Base-by-base conservation (phyloP, 2,113 vertebrate genomes). In the Micromys minutus region DNA sequence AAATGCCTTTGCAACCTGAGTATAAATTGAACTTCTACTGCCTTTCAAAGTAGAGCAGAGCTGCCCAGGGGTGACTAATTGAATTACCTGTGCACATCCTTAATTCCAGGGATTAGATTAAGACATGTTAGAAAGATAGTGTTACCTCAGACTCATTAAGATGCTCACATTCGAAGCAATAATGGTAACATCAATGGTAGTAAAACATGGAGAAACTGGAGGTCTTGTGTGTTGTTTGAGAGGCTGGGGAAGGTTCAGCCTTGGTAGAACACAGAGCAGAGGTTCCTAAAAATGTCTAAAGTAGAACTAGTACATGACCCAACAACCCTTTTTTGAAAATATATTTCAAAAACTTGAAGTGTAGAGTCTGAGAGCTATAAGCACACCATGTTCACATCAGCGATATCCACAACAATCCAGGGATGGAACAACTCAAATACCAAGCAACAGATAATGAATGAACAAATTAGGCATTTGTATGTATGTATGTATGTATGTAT, bases 1-100 rank as follows among this genome's bases (percentile, higher is more conserved):
- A 52, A 84, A 87, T 83, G 83, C 87, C 47, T 93, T 91, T 90
- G 16, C 75, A 96, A 87, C 88, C 87, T 79, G 65, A 85, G 84
- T 42, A 79, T 92, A 61, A 80, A 55, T 87, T 96, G 63, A 95
- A 90, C 63, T 16, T 29, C 7, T 76, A 87, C 77, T 72, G 17
- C 42, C 72, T 50, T 39, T 69, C 34, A 90, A 95, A 92, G 24
- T 17, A 65, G 69, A 96, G 77, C 55, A 65, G 22, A 79, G 36
- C 11, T 88, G 72, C 67, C 57, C 39, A 61, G 39, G 8, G 24
- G 80, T 93, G 34, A 76, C 26, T 87, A 31, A 75, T 63, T 50
- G 10, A 17, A 89, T 83, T 72, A 31, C 47, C 90, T 97, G 89
- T 24, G 95, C 76, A 63, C 36, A 85, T 17, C 31, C 63, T 45